phyloP scores from a whole-genome alignment of 2,113 vertebrate genomes.

The Catagonus wagneri region DNA sequence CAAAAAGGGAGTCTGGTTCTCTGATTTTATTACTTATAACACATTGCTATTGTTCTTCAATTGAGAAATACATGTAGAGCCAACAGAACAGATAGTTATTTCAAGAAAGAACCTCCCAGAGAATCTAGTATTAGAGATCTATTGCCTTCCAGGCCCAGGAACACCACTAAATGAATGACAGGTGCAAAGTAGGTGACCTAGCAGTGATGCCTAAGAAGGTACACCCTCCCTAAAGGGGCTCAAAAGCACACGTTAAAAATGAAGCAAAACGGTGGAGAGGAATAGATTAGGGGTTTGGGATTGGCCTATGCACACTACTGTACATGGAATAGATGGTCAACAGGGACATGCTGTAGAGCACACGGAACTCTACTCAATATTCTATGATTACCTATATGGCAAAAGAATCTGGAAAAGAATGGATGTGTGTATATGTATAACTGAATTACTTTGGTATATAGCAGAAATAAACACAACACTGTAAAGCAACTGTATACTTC shows the following conservation, averaged over 20 bases:
- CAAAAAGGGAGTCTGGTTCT: neutral
- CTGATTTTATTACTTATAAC: neutral
- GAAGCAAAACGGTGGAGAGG: neutral
- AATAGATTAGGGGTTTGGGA: too few species aligned
- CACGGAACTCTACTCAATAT: too few species aligned
- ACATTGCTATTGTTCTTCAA: neutral
- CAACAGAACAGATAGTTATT: neutral
- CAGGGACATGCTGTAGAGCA: too few species aligned
- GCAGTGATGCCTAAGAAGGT: neutral
- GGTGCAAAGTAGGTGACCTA: fast-evolving
- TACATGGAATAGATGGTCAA: too few species aligned
- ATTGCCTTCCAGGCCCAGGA: neutral
- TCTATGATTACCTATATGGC: too few species aligned
- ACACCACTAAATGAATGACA: neutral
- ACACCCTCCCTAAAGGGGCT: neutral
- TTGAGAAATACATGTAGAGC: neutral
- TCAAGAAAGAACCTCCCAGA: neutral
- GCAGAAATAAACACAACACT: too few species aligned
- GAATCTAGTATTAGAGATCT: neutral
- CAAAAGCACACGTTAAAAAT: neutral
- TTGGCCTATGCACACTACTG: too few species aligned
- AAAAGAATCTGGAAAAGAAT: too few species aligned
- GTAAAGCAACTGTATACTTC: too few species aligned
- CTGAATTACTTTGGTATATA: too few species aligned
- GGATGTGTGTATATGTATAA: too few species aligned